phyloP scores from a whole-genome alignment of 2,888 invertebrate species.

The Ochropleura leucogaster region DNA sequence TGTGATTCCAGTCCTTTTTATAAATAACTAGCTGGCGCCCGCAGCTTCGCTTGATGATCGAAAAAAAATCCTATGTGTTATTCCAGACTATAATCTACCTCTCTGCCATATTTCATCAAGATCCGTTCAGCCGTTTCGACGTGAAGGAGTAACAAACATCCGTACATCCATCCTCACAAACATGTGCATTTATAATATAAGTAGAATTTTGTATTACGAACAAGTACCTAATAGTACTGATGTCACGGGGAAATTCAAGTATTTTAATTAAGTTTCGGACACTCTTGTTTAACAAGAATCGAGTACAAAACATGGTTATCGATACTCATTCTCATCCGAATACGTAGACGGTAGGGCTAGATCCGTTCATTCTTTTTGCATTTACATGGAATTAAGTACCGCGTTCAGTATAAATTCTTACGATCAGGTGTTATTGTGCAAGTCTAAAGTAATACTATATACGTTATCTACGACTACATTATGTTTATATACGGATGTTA shows the following conservation, averaged over 20 bases:
- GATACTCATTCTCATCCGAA: slow-evolving; percentile 12
- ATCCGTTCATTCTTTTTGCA: slow-evolving; percentile 57
- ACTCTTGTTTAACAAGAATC: slow-evolving; percentile 11
- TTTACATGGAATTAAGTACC: slow-evolving; percentile 57
- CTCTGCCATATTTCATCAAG: no score
- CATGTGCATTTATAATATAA: no score
- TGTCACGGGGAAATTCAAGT: neutral
- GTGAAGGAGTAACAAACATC: no score
- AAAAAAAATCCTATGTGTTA: no score
- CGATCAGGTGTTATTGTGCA: slow-evolving; percentile 53
- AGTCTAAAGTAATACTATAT: slow-evolving; percentile 46
- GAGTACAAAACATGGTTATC: slow-evolving; percentile 20
- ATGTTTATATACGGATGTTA: slow-evolving; percentile 44
- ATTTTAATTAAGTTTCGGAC: slow-evolving; percentile 13
- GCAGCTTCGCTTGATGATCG: no score
- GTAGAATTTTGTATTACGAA: no score
- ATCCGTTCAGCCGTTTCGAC: no score
- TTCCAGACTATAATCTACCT: no score
- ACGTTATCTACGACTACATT: slow-evolving; percentile 40
- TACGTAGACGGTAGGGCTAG: slow-evolving; percentile 30
- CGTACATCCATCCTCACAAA: no score
- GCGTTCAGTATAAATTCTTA: slow-evolving; percentile 55
- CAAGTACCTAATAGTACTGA: neutral
- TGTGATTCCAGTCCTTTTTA: no score
- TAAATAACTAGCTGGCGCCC: no score